Base-by-base conservation (phyloP, 2,888 invertebrate species). In the Acronicta aceris region DNA sequence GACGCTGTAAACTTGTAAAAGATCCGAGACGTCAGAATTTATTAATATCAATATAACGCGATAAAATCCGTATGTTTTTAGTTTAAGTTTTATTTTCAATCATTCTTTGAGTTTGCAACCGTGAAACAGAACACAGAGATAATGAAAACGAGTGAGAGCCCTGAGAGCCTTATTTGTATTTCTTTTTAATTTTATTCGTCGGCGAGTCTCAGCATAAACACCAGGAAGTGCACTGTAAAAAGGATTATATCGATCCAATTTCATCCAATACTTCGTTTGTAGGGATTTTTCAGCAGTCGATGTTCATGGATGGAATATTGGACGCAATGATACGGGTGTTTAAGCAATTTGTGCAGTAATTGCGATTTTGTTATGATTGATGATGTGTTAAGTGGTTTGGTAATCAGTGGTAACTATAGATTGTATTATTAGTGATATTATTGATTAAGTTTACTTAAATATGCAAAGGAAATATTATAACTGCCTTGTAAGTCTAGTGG, bases 231-330 rank as follows among this genome's bases (percentile, higher is more conserved):
- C 65, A 66, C 66, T 68, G 67, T 30, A 71, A 81, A 81, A 82
- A 78, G 76, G 78, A 82, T 83, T 81, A 79, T 81, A 81, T 79
- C 81, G 77, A 82, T 79, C 81, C 76, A 65, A 74, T 81, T 76
- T 70, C 55, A 59, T 52, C 58, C 67, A 62, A 72, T 77, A 21
- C 21, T 68, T 60, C 48, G 54, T 62, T 62, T 61, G 63, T 54
- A 59, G 49, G 64, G 68, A 77, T 72, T 82, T 82, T 81, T 76
- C 49, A 42, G 52, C 42, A 41, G 15, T 15, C 49, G 16, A 33
- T 46, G 30, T 50, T 43, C 33, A 30, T 21, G 33, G 38, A 45
- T n/a, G 33, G 45, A 48, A 51, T 54, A 51, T 58, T 52, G 16
- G 12, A 48, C 7, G 41, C 48, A 46, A 9, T 43, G 42, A 42